These are phyloP conservation scores for Scaptodrosophila latifasciaeformis DNA, from an alignment of 2,888 invertebrate genomes.

Conservation along the genomic window DNA sequence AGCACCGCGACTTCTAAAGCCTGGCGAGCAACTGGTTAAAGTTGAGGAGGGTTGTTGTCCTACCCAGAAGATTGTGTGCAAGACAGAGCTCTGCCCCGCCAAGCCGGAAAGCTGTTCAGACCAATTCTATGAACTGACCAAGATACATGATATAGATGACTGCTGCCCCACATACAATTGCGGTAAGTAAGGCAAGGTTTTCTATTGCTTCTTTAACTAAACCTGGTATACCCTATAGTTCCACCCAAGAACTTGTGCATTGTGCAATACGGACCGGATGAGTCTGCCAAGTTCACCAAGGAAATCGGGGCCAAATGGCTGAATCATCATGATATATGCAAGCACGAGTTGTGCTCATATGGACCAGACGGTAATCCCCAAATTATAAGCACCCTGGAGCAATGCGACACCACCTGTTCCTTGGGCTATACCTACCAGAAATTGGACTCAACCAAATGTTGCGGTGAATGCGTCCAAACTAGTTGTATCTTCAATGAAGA, in stretches of 20 bases:
- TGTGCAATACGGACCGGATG: constrained; percentile 66
- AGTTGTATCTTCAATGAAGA: constrained; percentile 77
- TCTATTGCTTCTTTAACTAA: neutral
- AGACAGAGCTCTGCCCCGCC: constrained; percentile 79
- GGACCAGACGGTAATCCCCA: constrained; percentile 67
- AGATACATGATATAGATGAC: constrained; percentile 69
- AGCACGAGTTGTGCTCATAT: constrained; percentile 67
- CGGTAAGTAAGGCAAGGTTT: constrained; percentile 76
- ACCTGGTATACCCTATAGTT: constrained; percentile 32
- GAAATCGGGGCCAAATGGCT: constrained; percentile 76
- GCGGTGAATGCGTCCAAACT: constrained; percentile 80
- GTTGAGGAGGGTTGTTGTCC: constrained; percentile 85
- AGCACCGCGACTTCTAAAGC: constrained; percentile 76
- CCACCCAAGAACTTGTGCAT: constrained; percentile 72
- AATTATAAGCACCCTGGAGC: constrained; percentile 54
- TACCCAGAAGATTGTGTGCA: constrained; percentile 78
- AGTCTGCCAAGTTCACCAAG: constrained; percentile 65
- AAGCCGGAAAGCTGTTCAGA: constrained; percentile 75
- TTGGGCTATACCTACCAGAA: constrained; percentile 79
- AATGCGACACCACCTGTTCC: constrained; percentile 64
- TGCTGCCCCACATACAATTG: constrained; percentile 84
- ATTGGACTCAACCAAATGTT: constrained; percentile 76
- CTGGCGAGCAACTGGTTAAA: constrained; percentile 79
- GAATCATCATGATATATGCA: constrained; percentile 75
- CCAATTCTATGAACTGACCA: constrained; percentile 77